Conservation (phyloP, 2,888 invertebrate genomes). For the Orthosia incerta region DNA sequence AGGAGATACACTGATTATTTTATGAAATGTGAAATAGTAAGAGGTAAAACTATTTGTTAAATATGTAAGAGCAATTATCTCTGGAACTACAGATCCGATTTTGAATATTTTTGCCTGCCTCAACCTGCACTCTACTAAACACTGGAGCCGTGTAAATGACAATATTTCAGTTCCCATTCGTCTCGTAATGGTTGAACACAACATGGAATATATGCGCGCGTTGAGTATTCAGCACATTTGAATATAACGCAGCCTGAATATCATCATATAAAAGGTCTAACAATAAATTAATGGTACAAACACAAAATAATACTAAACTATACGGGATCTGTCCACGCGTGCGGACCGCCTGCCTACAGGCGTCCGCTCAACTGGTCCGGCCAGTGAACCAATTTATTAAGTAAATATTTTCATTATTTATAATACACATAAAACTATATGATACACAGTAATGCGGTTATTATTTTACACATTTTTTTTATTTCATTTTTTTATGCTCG, state of each 20-base stretch:
- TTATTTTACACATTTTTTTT: slow-evolving; percentile 75
- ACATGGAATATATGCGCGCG: slow-evolving; percentile 48
- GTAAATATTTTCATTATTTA: slow-evolving; percentile 65
- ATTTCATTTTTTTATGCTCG: slow-evolving; percentile 60
- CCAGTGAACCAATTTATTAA: slow-evolving; percentile 75
- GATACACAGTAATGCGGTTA: slow-evolving; percentile 79
- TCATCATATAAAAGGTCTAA: slow-evolving; percentile 53
- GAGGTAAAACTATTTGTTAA: too few species aligned
- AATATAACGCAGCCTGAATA: slow-evolving; percentile 37
- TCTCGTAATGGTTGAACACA: slow-evolving; percentile 51
- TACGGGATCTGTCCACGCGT: slow-evolving; percentile 53
- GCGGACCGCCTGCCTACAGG: slow-evolving; percentile 48
- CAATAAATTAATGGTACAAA: slow-evolving; percentile 59
- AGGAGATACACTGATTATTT: too few species aligned
- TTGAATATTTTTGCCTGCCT: too few species aligned
- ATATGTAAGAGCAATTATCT: too few species aligned
- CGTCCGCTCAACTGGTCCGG: slow-evolving; percentile 76
- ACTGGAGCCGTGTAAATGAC: background rate
- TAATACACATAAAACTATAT: slow-evolving; percentile 84
- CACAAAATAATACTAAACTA: slow-evolving; percentile 58
- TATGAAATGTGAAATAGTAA: too few species aligned
- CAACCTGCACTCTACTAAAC: background rate
- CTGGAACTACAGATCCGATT: too few species aligned
- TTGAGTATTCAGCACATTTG: slow-evolving; percentile 46
- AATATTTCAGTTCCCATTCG: background rate